Evolutionary conservation across 2,797 vertebrate genomes (phyloP).

Genomic region (Babyrousa celebensis): DNA sequence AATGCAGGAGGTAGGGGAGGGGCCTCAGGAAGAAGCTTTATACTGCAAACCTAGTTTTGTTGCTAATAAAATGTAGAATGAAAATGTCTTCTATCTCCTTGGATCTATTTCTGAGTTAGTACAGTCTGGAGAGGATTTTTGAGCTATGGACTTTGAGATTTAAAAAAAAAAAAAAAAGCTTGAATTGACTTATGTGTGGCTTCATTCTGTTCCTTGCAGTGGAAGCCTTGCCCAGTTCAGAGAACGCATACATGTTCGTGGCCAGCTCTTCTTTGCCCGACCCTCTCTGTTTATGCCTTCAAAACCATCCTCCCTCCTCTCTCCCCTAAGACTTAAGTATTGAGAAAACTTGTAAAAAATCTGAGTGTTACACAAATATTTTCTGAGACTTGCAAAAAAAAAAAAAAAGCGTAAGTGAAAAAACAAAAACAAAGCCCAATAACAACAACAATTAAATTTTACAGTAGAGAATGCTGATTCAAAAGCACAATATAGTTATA

Average conservation of each 20-base stretch:
- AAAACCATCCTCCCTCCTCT: background rate
- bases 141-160: background rate
- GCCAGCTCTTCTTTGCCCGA: background rate
- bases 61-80: background rate
- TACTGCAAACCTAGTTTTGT: background rate
- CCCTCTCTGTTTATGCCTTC: background rate
- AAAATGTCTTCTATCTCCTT: conserved; percentile 14
- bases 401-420: background rate
- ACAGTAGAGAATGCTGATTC: background rate
- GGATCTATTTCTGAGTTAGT: background rate
- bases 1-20: background rate
- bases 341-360: background rate
- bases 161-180: background rate
- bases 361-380: background rate
- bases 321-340: too few relatives aligned
- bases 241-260: background rate
- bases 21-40: background rate
- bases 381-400: conserved; percentile 54
- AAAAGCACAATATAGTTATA: background rate
- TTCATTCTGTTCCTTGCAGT: background rate
- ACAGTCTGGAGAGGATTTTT: background rate
- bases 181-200: background rate
- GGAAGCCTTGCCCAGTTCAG: background rate
- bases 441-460: background rate
- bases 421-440: background rate